A percentile compares a stretch with the other conserved stretches of the same genome.
Evolutionary conservation across 92 coral and sea anemone genomes (phyloP).

Genomic region (Actinostola sp.): DNA sequence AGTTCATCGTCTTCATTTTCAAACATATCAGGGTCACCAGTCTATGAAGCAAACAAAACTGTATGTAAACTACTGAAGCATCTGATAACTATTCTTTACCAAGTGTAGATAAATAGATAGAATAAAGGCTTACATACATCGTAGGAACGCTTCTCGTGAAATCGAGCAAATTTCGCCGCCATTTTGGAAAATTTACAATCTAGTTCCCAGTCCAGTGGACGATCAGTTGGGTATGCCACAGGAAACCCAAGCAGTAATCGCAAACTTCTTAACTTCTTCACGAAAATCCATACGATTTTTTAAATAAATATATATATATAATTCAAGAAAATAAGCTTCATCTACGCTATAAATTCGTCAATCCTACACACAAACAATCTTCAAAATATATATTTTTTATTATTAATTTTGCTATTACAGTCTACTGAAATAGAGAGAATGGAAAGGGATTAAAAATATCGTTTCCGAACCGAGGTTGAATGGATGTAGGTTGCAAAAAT

Average conservation of each 20-base stretch:
- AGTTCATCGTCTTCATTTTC: slow-evolving; percentile 68
- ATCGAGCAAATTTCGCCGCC: slow-evolving; percentile 97
- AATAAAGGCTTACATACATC: slow-evolving; percentile 55
- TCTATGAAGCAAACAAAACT: slow-evolving; percentile 35
- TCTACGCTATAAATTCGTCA: no score
- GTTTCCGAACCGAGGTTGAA: no score
- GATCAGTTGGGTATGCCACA: not conserved
- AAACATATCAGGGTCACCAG: slow-evolving; percentile 48
- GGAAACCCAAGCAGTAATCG: slow-evolving; percentile 1
- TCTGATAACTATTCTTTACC: not conserved
- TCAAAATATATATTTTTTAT: no score
- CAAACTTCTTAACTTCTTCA: no score
- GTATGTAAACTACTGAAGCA: not conserved
- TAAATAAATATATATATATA: no score
- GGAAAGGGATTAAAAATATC: no score
- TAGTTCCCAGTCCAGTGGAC: not conserved
- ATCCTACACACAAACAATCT: no score
- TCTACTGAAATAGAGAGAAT: no score
- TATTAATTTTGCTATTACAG: no score
- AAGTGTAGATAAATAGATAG: not conserved
- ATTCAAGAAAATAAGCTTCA: no score
- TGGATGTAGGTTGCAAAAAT: no score
- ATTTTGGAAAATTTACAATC: slow-evolving; percentile 46
- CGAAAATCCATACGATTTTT: no score
- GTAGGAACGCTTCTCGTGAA: slow-evolving; percentile 91